Evolutionary conservation across 2,888 invertebrate species (phyloP).

Genomic region (Ametastegia equiseti): DNA sequence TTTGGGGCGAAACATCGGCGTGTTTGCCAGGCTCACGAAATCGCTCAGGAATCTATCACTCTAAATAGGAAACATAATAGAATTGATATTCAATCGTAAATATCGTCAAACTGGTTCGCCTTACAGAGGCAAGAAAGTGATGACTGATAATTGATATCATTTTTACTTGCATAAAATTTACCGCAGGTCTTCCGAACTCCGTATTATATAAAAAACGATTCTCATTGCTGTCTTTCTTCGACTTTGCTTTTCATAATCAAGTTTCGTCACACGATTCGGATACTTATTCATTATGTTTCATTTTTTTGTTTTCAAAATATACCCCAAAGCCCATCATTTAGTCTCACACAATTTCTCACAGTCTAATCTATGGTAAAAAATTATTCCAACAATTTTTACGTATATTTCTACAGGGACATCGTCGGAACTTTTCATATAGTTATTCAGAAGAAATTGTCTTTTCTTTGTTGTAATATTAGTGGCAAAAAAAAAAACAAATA

Average conservation of each 20-base stretch:
- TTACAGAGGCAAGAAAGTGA: background rate
- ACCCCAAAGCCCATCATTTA: too few relatives aligned
- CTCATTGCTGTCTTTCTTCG: background rate
- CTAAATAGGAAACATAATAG: background rate
- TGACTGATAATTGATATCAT: background rate
- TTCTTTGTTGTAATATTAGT: too few relatives aligned
- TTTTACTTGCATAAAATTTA: background rate
- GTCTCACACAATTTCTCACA: too few relatives aligned
- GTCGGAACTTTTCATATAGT: too few relatives aligned
- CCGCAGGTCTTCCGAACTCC: background rate
- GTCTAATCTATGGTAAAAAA: too few relatives aligned
- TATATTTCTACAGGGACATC: too few relatives aligned
- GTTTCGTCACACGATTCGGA: too few relatives aligned
- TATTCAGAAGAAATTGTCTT: too few relatives aligned
- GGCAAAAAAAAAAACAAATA: too few relatives aligned
- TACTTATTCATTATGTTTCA: too few relatives aligned
- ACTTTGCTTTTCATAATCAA: background rate
- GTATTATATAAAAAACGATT: background rate
- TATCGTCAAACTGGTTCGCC: background rate
- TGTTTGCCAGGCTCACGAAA: background rate
- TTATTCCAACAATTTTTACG: too few relatives aligned
- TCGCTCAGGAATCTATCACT: background rate
- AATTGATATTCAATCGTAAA: background rate
- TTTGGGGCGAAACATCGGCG: background rate
- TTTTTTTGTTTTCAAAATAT: too few relatives aligned